Conservation (phyloP, 2,888 invertebrate genomes). For the Melinopterus prodromus region DNA sequence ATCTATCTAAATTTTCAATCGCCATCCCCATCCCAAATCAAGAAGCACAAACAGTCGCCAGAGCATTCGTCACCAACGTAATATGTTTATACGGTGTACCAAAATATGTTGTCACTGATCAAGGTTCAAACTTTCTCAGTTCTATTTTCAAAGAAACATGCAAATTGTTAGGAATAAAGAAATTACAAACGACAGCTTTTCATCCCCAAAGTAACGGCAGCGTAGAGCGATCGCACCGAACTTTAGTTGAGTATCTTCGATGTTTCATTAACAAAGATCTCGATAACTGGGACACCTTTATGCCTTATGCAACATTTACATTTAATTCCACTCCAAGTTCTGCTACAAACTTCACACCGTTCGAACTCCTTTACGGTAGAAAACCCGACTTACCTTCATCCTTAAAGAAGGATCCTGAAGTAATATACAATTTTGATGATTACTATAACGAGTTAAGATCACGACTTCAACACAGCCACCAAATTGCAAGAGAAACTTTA, state of each 20-base stretch:
- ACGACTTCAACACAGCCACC: conserved; percentile 38
- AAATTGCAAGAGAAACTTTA: conserved; percentile 40
- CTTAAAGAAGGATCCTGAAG: conserved; percentile 41
- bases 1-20: conserved; percentile 50
- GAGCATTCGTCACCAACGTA: conserved; percentile 40
- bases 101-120: conserved; percentile 47
- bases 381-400: conserved; percentile 38
- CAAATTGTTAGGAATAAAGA: conserved; percentile 47
- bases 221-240: conserved; percentile 49
- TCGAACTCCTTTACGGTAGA: conserved; percentile 43
- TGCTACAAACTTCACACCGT: conserved; percentile 42
- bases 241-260: conserved; percentile 44
- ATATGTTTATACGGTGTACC: conserved; percentile 49
- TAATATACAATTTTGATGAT: conserved; percentile 44
- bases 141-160: conserved; percentile 46
- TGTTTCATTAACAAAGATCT: conserved; percentile 7
- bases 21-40: conserved; percentile 49
- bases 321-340: conserved; percentile 8
- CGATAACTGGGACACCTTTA: conserved; percentile 14
- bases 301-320: conserved; percentile 17
- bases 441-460: conserved; percentile 37
- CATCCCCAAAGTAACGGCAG: conserved; percentile 47
- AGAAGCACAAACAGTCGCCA: conserved; percentile 49
- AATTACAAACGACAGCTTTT: conserved; percentile 42
- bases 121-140: conserved; percentile 47